These are phyloP conservation scores for Elgaria multicarinata DNA, from an alignment of 2,113 vertebrate genomes.

Conservation along the genomic window DNA sequence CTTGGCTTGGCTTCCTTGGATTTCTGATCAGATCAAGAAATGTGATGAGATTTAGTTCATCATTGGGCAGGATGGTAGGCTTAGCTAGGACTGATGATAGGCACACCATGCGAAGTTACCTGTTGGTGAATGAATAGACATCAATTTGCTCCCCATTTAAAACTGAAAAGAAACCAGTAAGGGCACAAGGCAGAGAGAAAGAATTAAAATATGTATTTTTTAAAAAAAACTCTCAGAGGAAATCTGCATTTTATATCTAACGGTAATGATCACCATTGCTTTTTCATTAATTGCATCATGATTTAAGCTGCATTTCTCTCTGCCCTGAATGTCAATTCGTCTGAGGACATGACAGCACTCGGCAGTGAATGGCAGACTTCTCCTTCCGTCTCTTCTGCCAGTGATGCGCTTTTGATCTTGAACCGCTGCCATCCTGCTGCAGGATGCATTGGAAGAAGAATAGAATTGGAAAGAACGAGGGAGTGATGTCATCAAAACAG, in stretches of 20 bases:
- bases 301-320: background rate
- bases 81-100: background rate
- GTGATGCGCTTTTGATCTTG: conserved; percentile 50
- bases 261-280: background rate
- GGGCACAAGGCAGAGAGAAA: no score
- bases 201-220: background rate
- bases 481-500: conserved; percentile 29
- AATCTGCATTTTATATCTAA: background rate
- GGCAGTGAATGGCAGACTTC: background rate
- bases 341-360: conserved; percentile 51
- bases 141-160: background rate
- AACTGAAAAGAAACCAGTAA: background rate
- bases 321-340: conserved; percentile 43
- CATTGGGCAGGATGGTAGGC: no score
- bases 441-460: conserved; percentile 33
- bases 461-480: conserved; percentile 27
- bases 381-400: conserved; percentile 29
- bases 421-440: conserved; percentile 59
- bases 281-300: conserved; percentile 20
- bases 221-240: background rate
- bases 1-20: no score
- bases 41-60: background rate
- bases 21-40: no score
- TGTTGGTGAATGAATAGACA: background rate
- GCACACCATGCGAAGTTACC: background rate